These are phyloP conservation scores for Harmothoe impar DNA, from an alignment of 2,888 invertebrate species.

Conservation along the genomic window DNA sequence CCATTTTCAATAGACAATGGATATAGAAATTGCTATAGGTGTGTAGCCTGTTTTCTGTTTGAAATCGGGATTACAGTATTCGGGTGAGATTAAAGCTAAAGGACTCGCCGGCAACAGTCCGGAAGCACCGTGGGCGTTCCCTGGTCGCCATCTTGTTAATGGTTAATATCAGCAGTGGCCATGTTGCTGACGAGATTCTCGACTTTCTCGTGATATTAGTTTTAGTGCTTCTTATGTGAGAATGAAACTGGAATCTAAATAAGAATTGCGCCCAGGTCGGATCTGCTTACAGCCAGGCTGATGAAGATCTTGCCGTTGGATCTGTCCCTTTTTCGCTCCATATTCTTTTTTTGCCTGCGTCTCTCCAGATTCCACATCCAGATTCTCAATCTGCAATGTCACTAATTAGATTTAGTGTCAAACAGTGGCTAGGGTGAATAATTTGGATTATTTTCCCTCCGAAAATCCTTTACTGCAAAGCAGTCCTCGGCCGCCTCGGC, in stretches of 20 bases:
- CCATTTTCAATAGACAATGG: not conserved
- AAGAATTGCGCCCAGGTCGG: constrained; percentile 10
- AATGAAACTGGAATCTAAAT: constrained; percentile 54
- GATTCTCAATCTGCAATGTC: constrained; percentile 51
- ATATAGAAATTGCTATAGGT: not conserved
- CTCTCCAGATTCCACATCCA: constrained; percentile 43
- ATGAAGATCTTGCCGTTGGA: constrained; percentile 44
- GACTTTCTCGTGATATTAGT: constrained; percentile 48
- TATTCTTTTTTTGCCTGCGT: not conserved
- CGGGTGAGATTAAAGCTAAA: not conserved
- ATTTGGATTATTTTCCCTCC: constrained; percentile 50
- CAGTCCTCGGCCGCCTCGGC: not conserved
- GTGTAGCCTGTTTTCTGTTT: not conserved
- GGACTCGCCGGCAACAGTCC: not conserved
- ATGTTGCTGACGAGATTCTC: constrained; percentile 40
- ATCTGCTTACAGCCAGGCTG: constrained; percentile 27
- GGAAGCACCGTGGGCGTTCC: constrained; percentile 16
- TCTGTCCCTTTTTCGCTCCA: not conserved
- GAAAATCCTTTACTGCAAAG: constrained; percentile 31
- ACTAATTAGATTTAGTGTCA: constrained; percentile 56
- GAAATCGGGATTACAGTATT: not conserved
- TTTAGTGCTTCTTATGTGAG: constrained; percentile 41
- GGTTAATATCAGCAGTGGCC: constrained; percentile 48
- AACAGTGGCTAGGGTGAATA: constrained; percentile 52
- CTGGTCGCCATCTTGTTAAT: constrained; percentile 47